These are phyloP conservation scores for Vulpes ferrilata DNA, from an alignment of 2,113 vertebrate genomes.

Conservation along the genomic window DNA sequence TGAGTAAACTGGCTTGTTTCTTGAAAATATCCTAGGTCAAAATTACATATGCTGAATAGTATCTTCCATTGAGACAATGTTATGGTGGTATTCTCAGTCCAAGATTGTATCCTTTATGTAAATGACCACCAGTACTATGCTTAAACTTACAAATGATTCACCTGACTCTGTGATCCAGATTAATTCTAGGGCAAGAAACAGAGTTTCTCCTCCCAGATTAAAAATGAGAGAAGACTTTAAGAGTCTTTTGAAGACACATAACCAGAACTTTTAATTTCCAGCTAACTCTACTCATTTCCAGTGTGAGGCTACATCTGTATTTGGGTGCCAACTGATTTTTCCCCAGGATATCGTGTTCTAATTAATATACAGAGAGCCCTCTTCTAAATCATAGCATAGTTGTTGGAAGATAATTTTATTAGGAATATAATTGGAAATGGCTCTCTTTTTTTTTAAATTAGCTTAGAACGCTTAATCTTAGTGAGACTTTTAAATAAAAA, in stretches of 20 bases:
- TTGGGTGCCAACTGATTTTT: conserved; percentile 16
- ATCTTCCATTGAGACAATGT: neutral
- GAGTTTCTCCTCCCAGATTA: neutral
- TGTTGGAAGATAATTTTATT: conserved; percentile 58
- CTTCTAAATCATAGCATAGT: conserved; percentile 28
- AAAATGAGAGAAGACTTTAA: conserved; percentile 25
- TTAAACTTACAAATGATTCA: conserved; percentile 43
- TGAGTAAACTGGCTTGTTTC: conserved; percentile 7
- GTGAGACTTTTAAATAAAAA: conserved; percentile 40
- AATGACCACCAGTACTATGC: neutral
- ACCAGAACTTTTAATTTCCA: conserved; percentile 9
- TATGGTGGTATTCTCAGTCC: neutral
- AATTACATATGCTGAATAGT: conserved; percentile 41
- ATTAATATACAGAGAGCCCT: neutral
- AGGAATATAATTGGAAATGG: neutral
- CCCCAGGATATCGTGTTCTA: neutral
- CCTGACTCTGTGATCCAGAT: neutral
- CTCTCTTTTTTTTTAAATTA: neutral
- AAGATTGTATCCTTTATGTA: neutral
- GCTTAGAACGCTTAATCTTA: conserved; percentile 30
- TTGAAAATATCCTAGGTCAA: neutral
- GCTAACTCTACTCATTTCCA: neutral
- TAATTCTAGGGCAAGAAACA: conserved; percentile 13
- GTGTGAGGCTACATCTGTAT: neutral
- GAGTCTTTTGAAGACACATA: conserved; percentile 6